Evolutionary conservation across 2,888 invertebrate genomes (phyloP).

Genomic region (Cyrtodaria siliqua): DNA sequence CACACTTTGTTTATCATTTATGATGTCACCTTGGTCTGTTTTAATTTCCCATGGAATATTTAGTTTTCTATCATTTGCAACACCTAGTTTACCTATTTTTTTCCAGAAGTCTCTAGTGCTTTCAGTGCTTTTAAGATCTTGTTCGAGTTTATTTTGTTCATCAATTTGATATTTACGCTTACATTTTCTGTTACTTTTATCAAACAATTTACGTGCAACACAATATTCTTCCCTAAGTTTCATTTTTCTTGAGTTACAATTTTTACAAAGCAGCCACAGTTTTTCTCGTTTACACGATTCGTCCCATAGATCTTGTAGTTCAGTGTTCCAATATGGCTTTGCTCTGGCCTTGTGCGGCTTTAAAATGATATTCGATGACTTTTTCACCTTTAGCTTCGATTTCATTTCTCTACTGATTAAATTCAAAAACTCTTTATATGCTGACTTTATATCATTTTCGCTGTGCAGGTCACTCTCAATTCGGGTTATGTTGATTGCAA

Average conservation of each 20-base stretch:
- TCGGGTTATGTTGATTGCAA: neutral
- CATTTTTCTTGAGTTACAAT: neutral
- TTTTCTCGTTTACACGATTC: constrained; percentile 2
- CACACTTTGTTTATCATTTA: constrained; percentile 4
- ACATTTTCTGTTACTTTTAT: constrained; percentile 14
- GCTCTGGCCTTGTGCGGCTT: constrained; percentile 7
- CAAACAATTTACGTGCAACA: neutral
- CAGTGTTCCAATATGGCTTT: constrained; percentile 6
- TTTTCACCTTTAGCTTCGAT: neutral
- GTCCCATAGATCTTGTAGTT: constrained; percentile 11
- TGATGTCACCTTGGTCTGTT: neutral
- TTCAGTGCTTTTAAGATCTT: constrained; percentile 2
- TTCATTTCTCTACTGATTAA: constrained; percentile 6
- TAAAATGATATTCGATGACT: neutral
- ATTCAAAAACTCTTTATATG: constrained; percentile 1
- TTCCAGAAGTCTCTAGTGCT: constrained; percentile 8
- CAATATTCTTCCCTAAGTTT: neutral
- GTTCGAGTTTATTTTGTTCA: neutral
- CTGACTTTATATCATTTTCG: constrained; percentile 1
- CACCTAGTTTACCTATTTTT: constrained; percentile 1
- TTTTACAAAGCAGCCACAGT: constrained; percentile 1
- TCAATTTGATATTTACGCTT: constrained; percentile 10
- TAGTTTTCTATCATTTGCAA: neutral
- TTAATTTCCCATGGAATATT: too few species aligned
- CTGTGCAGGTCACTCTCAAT: neutral